Percentiles rank a stretch among this genome's conserved stretches.
phyloP scores from a whole-genome alignment of 2,888 invertebrate genomes.

The Brassicogethes aeneus region DNA sequence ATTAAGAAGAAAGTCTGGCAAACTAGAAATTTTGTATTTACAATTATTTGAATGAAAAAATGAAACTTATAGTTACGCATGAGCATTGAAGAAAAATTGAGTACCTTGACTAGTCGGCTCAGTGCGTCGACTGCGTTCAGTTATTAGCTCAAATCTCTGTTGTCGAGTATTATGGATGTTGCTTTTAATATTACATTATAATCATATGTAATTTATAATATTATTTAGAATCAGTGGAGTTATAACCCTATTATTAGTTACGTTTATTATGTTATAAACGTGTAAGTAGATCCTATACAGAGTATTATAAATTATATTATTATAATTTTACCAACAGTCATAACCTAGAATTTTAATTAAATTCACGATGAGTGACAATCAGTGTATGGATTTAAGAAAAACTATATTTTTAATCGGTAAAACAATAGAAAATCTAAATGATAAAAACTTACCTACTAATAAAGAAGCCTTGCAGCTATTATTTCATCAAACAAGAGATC shows the following conservation, averaged over 20 bases:
- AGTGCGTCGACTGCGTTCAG: not conserved
- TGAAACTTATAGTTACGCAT: not conserved
- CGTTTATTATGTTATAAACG: not conserved
- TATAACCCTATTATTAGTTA: not conserved
- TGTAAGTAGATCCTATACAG: not conserved
- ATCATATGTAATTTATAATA: not conserved
- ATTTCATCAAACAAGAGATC: conserved; percentile 2
- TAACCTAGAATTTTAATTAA: not conserved
- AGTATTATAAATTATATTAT: not conserved
- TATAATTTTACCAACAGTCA: not conserved
- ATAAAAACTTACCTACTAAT: conserved; percentile 3
- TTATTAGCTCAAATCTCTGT: not conserved
- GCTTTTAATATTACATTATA: not conserved
- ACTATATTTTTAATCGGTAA: conserved; percentile 4
- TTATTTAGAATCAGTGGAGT: not conserved
- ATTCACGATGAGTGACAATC: not conserved
- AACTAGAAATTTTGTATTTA: not conserved
- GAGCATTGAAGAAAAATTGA: not conserved
- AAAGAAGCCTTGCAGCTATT: not conserved
- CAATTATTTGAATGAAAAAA: not conserved
- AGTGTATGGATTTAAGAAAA: not conserved
- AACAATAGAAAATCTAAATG: not conserved
- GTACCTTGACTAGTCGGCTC: not conserved
- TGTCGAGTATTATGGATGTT: not conserved
- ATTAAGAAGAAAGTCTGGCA: not conserved